phyloP scores from a whole-genome alignment of 1,140 invertebrate genomes.

The Coenobita brevimanus region DNA sequence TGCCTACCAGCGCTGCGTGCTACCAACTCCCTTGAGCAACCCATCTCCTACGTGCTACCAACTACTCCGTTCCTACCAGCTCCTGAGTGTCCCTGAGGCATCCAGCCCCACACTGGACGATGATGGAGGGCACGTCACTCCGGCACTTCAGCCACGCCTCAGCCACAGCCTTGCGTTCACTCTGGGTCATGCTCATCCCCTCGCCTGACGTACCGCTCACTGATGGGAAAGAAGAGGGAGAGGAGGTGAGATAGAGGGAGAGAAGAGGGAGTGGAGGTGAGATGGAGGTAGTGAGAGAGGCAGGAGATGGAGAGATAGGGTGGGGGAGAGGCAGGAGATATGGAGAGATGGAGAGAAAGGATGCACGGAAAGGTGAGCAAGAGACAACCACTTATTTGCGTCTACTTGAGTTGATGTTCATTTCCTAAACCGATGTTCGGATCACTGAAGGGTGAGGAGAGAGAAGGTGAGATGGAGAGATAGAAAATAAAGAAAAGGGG shows the following conservation, averaged over 20 bases:
- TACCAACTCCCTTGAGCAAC: no score
- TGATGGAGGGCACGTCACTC: constrained; percentile 22
- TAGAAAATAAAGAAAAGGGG: not conserved
- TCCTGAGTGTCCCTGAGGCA: constrained; percentile 44
- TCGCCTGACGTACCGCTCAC: constrained; percentile 41
- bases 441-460: not conserved
- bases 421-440: no score
- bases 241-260: not conserved
- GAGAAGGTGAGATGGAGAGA: not conserved
- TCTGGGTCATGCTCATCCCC: constrained; percentile 36
- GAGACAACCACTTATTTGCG: no score
- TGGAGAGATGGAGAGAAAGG: not conserved
- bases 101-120: constrained; percentile 37
- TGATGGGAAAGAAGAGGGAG: not conserved
- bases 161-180: constrained; percentile 29
- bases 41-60: no score
- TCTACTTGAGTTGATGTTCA: no score
- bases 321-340: not conserved
- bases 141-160: constrained; percentile 39
- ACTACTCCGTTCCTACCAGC: not conserved
- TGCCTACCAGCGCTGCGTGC: no score
- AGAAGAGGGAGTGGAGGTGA: not conserved
- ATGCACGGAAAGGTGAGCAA: not conserved
- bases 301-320: not conserved
- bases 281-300: not conserved